These are phyloP conservation scores for Nymphicus hollandicus DNA, from an alignment of 2,113 vertebrate species.

Conservation along the genomic window DNA sequence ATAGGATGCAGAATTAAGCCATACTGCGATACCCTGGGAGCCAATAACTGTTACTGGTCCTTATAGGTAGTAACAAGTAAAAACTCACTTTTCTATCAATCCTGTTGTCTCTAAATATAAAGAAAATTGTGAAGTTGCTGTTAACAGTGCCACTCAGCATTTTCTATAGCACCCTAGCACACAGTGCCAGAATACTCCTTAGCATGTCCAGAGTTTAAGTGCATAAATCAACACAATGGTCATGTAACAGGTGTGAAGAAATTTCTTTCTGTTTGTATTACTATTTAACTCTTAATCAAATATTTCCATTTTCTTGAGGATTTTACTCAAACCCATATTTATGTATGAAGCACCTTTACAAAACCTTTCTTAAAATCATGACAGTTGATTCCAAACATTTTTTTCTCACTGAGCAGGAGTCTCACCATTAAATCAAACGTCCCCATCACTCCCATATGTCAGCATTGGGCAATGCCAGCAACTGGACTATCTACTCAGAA, in stretches of 20 bases:
- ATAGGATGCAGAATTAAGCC: neutral
- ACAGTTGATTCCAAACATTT: neutral
- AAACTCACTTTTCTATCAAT: neutral
- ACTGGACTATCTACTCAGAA: neutral
- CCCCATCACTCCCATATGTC: neutral
- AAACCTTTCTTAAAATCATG: neutral
- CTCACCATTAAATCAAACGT: neutral
- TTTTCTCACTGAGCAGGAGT: neutral
- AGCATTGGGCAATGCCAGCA: neutral
- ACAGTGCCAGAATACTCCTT: neutral
- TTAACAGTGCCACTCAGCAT: neutral
- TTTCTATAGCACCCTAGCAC: neutral
- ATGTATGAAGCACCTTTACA: neutral
- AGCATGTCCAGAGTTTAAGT: neutral
- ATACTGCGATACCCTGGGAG: neutral
- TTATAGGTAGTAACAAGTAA: neutral
- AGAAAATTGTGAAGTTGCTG: neutral
- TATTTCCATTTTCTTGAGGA: neutral
- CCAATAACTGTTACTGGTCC: neutral
- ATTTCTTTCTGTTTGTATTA: neutral
- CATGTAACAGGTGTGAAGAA: neutral
- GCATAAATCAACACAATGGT: neutral
- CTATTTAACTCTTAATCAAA: neutral
- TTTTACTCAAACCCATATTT: neutral
- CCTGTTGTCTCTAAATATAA: neutral